Percentiles rank a stretch among this genome's conserved stretches.
These are phyloP conservation scores for Rhopalosiphum nymphaeae DNA, from an alignment of 2,888 invertebrate species.

Conservation along the genomic window DNA sequence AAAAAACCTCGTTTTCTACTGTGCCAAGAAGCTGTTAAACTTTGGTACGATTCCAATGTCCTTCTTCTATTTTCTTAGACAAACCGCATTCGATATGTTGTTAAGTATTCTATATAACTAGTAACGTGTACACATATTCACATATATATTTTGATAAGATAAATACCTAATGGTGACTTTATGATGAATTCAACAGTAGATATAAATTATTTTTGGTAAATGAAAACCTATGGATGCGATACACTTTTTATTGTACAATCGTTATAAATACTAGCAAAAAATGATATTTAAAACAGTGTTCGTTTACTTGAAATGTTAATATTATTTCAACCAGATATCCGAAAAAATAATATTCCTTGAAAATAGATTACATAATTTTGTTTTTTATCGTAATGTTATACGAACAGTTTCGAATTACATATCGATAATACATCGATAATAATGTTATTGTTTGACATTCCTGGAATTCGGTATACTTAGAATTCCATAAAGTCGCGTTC, in stretches of 20 bases:
- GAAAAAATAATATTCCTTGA: neutral
- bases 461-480: neutral
- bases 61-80: neutral
- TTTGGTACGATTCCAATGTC: constrained; percentile 41
- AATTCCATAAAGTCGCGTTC: neutral
- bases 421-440: neutral
- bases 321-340: neutral
- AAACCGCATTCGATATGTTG: neutral
- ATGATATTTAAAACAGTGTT: neutral
- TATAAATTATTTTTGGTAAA: neutral
- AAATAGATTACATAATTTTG: neutral
- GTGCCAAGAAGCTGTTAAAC: constrained; percentile 31
- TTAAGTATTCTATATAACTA: neutral
- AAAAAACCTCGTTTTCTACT: constrained; percentile 29
- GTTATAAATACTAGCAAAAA: neutral
- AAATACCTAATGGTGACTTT: neutral
- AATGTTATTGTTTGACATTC: neutral
- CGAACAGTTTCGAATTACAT: neutral
- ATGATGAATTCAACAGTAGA: neutral
- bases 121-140: neutral
- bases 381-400: neutral
- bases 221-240: neutral
- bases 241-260: neutral
- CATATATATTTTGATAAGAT: neutral
- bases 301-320: neutral